Evolutionary conservation across 2,888 invertebrate species (phyloP), one percentile per base, ranked within the genome.

Genomic region (Apoderus coryli): DNA sequence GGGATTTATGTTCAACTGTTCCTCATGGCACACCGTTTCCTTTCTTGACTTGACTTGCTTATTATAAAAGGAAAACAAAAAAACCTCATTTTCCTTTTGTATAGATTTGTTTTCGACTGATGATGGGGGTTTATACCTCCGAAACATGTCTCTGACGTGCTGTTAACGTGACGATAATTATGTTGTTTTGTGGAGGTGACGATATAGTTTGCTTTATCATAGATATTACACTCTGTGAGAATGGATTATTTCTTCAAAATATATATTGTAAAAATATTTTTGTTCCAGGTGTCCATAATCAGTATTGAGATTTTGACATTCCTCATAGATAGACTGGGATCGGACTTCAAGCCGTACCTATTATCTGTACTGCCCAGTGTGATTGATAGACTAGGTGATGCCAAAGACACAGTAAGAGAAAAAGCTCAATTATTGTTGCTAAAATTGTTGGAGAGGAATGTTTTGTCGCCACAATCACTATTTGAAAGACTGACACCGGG

Each of bases 281-380:
- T 27, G 9, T 65, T 65, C 10, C 66, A 88, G 85, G 85, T 92
- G 33, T 86, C 89, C 27, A 80, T 89, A 56, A 85, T 85, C 64
- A 92, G 85, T 1, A 61, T 93, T 47, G 92, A 92, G 52, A 76
- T 85, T 44, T 67, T 92, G 50, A 76, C 84, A 29, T 77, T 79
- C 53, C 65, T 93, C 35, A 78, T 86, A 25, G 84, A 86, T 55
- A 69, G 86, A 27, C 70, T 92, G 69, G 86, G 81, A 14, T 72
- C 73, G 16, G 85, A 90, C 52, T 92, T 92, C 59, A 75, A 77
- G 43, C 80, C 79, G 16, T 89, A 80, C 56, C 74, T 89, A 42
- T 77, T 81, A 30, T 77, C 78, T 14, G 81, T 84, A 25, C 60
- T 86, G 46, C 84, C 84, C 1, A 76, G 79, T 44, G 76, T 81